Conservation (phyloP, 1,140 invertebrate species). For the Pachyrhynchus sulphureomaculatus region DNA sequence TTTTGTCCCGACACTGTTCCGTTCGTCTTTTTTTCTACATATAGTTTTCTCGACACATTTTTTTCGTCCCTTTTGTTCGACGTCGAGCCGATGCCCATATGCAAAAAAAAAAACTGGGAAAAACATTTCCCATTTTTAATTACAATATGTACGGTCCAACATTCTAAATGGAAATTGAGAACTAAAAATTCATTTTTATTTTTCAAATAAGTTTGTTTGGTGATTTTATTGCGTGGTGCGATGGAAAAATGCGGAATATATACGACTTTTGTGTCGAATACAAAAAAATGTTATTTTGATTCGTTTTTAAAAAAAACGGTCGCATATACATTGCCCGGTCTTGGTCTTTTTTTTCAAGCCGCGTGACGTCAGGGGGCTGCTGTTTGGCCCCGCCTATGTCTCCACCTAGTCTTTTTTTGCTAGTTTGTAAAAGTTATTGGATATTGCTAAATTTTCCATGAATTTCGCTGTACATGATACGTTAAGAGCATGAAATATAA, state of each 20-base stretch:
- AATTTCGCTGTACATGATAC: too few species aligned
- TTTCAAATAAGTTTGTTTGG: slow-evolving; percentile 34
- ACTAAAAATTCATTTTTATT: slow-evolving; percentile 35
- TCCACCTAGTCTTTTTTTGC: slow-evolving; percentile 26
- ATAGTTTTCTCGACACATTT: background rate
- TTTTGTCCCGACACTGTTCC: slow-evolving; percentile 1
- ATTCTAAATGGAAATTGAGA: slow-evolving; percentile 36
- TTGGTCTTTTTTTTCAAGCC: slow-evolving; percentile 2
- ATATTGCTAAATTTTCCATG: background rate
- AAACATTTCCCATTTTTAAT: slow-evolving; percentile 36
- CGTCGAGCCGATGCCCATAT: slow-evolving; percentile 16
- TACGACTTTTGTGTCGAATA: slow-evolving; percentile 31
- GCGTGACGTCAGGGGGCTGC: slow-evolving; percentile 3
- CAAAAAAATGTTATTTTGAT: slow-evolving; percentile 35
- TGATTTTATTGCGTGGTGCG: slow-evolving; percentile 27
- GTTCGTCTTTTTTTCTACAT: slow-evolving; percentile 6
- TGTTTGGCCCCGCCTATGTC: slow-evolving; percentile 8
- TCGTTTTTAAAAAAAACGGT: slow-evolving; percentile 27
- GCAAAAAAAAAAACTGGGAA: slow-evolving; percentile 25
- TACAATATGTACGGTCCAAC: slow-evolving; percentile 33
- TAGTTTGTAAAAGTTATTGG: slow-evolving; percentile 23
- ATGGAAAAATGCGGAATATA: slow-evolving; percentile 28
- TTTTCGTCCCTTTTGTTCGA: slow-evolving; percentile 25
- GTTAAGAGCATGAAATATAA: too few species aligned
- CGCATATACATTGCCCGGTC: slow-evolving; percentile 18